phyloP scores from a whole-genome alignment of 2,113 vertebrate species.

The Nipponia nippon region DNA sequence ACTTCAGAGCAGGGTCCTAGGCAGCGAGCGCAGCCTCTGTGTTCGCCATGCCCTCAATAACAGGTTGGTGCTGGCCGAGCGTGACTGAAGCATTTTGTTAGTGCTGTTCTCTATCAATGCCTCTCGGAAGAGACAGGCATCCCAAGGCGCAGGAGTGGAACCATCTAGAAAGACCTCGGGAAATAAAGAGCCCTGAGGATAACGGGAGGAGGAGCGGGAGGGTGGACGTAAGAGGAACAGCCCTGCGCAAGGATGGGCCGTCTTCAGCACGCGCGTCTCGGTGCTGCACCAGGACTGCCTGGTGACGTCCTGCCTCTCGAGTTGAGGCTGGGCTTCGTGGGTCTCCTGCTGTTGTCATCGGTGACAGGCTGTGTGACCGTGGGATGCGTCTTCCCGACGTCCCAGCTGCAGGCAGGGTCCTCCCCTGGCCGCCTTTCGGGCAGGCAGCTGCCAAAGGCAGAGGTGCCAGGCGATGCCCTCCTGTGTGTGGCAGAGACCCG shows the following conservation, averaged over 20 bases:
- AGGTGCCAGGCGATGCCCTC: background rate
- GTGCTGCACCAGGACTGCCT: background rate
- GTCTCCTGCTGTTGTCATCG: background rate
- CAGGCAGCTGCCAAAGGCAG: background rate
- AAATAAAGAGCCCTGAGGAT: background rate
- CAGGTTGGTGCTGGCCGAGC: background rate
- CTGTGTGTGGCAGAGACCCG: background rate
- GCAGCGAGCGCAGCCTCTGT: background rate
- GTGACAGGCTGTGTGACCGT: background rate
- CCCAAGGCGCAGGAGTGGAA: background rate
- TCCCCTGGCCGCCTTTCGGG: background rate
- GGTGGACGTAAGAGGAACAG: background rate
- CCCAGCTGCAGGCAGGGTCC: background rate
- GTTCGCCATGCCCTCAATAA: background rate
- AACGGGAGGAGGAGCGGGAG: background rate
- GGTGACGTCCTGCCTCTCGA: background rate
- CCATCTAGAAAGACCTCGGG: background rate
- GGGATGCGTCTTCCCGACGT: accelerated
- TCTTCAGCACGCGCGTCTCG: accelerated
- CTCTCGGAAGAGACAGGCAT: background rate
- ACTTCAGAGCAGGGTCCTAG: background rate
- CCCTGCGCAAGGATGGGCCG: accelerated
- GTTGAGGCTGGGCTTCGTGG: background rate
- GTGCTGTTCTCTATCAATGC: background rate
- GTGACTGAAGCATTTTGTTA: background rate